phyloP scores from a whole-genome alignment of 1,140 invertebrate genomes.

The Dendroctonus valens region DNA sequence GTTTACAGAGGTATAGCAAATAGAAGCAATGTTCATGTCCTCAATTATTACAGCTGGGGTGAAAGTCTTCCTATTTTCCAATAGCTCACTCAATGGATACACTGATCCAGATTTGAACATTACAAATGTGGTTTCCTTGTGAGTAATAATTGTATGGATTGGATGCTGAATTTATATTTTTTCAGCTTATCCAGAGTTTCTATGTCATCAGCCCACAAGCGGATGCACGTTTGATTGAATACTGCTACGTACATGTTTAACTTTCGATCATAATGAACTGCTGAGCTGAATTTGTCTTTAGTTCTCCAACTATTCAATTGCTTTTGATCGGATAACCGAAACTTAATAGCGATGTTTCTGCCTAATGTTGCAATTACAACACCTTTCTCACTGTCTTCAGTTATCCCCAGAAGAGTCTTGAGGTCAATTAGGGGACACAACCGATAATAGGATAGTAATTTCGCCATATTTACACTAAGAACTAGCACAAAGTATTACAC shows the following conservation, averaged over 20 bases:
- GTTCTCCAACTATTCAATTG: slow-evolving; percentile 72
- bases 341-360: slow-evolving; percentile 71
- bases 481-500: no score
- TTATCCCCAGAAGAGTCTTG: slow-evolving; percentile 66
- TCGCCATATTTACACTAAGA: slow-evolving; percentile 58
- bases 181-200: slow-evolving; percentile 65
- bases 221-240: slow-evolving; percentile 66
- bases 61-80: slow-evolving; percentile 60
- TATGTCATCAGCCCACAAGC: slow-evolving; percentile 62
- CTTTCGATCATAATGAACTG: slow-evolving; percentile 64
- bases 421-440: slow-evolving; percentile 70
- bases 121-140: slow-evolving; percentile 52
- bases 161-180: slow-evolving; percentile 64
- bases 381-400: slow-evolving; percentile 59
- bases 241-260: slow-evolving; percentile 63
- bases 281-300: slow-evolving; percentile 67
- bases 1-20: slow-evolving; percentile 47
- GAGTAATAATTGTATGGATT: slow-evolving; percentile 54
- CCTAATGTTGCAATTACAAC: slow-evolving; percentile 70
- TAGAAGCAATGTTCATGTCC: slow-evolving; percentile 56
- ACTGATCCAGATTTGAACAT: slow-evolving; percentile 65
- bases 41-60: slow-evolving; percentile 54
- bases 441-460: slow-evolving; percentile 66
- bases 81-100: slow-evolving; percentile 57
- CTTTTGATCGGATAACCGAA: slow-evolving; percentile 69